These are phyloP conservation scores for Rhynchophorus ferrugineus DNA, from an alignment of 1,140 invertebrate genomes.

Conservation along the genomic window DNA sequence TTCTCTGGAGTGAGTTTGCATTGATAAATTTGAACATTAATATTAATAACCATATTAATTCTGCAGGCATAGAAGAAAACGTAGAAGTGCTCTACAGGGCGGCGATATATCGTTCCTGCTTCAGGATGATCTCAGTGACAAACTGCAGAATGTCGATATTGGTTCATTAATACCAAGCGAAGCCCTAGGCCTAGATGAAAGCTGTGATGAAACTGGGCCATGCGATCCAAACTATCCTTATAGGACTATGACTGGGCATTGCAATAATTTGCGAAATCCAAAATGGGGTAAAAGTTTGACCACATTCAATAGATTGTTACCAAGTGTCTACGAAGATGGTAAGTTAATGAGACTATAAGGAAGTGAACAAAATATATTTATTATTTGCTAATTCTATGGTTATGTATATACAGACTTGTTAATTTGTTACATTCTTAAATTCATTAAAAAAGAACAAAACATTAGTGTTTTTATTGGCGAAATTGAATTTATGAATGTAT, in stretches of 20 bases:
- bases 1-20: slow-evolving; percentile 48
- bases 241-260: slow-evolving; percentile 77
- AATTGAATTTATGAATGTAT: slow-evolving; percentile 78
- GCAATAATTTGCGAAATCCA: slow-evolving; percentile 85
- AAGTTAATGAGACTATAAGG: no score
- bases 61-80: slow-evolving; percentile 48
- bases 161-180: slow-evolving; percentile 46
- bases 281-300: slow-evolving; percentile 77
- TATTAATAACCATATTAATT: slow-evolving; percentile 6
- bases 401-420: no score
- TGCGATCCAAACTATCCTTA: slow-evolving; percentile 79
- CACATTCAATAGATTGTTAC: slow-evolving; percentile 76
- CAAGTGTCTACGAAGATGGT: slow-evolving; percentile 85
- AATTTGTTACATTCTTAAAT: no score
- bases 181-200: slow-evolving; percentile 36
- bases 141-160: slow-evolving; percentile 70
- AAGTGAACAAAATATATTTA: no score
- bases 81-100: slow-evolving; percentile 42
- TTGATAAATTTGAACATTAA: slow-evolving; percentile 11
- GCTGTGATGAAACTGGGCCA: slow-evolving; percentile 57
- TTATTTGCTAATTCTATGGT: no score
- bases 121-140: slow-evolving; percentile 23
- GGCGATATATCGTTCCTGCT: slow-evolving; percentile 51
- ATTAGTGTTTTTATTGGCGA: no score
- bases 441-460: no score